Percentiles rank a stretch among this genome's conserved stretches.
Conservation (phyloP, 2,797 vertebrate genomes). For the Sebastes hubbsi region DNA sequence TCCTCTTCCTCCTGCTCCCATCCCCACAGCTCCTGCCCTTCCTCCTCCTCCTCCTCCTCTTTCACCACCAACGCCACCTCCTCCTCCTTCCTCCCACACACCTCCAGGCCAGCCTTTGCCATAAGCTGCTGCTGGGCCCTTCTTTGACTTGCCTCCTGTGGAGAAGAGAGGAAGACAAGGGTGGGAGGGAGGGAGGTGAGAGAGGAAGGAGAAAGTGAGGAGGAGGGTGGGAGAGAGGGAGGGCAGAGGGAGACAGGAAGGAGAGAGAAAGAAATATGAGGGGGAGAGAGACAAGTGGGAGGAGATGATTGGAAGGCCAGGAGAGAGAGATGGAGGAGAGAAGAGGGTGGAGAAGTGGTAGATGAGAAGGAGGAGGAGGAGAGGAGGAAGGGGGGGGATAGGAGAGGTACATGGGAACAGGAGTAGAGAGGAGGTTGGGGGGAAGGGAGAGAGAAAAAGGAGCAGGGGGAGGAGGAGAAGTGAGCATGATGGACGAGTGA, state of each 20-base stretch:
- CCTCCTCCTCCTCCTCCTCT: slow-evolving; percentile 60
- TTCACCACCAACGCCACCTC: neutral
- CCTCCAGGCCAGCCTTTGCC: slow-evolving; percentile 77
- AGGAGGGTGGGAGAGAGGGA: neutral
- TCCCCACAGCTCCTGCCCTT: slow-evolving; percentile 62
- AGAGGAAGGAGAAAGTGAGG: slow-evolving; percentile 35
- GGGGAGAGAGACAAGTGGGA: slow-evolving; percentile 61
- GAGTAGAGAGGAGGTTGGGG: slow-evolving; percentile 26
- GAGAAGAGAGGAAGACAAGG: slow-evolving; percentile 58
- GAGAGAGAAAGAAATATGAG: slow-evolving; percentile 57
- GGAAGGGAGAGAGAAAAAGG: slow-evolving; percentile 36
- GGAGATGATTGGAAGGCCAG: slow-evolving; percentile 62
- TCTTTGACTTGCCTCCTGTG: slow-evolving; percentile 83
- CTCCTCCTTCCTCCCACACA: slow-evolving; percentile 79
- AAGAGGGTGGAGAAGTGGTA: slow-evolving; percentile 40
- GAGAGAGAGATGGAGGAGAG: slow-evolving; percentile 49
- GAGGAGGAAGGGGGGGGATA: slow-evolving; percentile 33
- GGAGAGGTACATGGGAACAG: slow-evolving; percentile 28
- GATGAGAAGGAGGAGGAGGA: slow-evolving; percentile 39
- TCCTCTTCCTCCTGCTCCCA: slow-evolving; percentile 72
- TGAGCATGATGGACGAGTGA: slow-evolving; percentile 60
- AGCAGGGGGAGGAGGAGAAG: slow-evolving; percentile 46
- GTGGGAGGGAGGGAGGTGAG: slow-evolving; percentile 41
- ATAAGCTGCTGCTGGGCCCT: slow-evolving; percentile 68
- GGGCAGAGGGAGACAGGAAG: slow-evolving; percentile 36